A percentile compares a stretch with the other conserved stretches of the same genome.
These are phyloP conservation scores for Stomatorhinus ivindoensis DNA, from an alignment of 2,113 vertebrate genomes.

Conservation along the genomic window DNA sequence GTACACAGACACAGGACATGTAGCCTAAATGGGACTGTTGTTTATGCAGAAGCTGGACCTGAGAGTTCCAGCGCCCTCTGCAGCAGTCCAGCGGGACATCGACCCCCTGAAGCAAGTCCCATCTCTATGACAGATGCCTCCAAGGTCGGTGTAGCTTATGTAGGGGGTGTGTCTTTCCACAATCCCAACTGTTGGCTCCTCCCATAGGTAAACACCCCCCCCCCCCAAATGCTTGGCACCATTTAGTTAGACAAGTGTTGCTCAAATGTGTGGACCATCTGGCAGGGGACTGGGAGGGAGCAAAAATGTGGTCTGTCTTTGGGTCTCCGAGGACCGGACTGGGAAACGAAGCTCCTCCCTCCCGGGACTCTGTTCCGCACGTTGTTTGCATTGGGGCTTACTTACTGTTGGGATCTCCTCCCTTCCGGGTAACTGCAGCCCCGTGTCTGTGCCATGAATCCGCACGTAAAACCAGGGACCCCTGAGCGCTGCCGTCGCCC, in stretches of 20 bases:
- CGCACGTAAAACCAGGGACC: not conserved
- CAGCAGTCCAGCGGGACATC: slow-evolving; percentile 31
- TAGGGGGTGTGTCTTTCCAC: not conserved
- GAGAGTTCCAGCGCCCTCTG: slow-evolving; percentile 40
- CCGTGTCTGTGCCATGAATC: not conserved
- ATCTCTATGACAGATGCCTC: slow-evolving; percentile 52
- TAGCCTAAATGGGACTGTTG: not conserved
- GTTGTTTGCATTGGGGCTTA: not conserved
- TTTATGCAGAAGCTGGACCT: slow-evolving; percentile 35
- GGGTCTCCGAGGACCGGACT: not conserved
- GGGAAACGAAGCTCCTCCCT: not conserved
- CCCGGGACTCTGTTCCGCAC: not conserved
- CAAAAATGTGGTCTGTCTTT: not conserved
- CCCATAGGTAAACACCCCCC: not conserved
- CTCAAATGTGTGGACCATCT: no score
- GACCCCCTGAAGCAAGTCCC: slow-evolving; percentile 41
- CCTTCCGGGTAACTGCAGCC: not conserved
- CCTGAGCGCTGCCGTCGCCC: not conserved
- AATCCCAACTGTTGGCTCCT: not conserved
- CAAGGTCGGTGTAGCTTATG: slow-evolving; percentile 53
- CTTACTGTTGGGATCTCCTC: not conserved
- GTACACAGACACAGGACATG: not conserved
- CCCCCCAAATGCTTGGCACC: not conserved
- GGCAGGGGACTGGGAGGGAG: no score
- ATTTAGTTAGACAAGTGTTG: not conserved